Evolutionary conservation across 2,797 vertebrate genomes (phyloP).

Genomic region (Buceros bicornis): DNA sequence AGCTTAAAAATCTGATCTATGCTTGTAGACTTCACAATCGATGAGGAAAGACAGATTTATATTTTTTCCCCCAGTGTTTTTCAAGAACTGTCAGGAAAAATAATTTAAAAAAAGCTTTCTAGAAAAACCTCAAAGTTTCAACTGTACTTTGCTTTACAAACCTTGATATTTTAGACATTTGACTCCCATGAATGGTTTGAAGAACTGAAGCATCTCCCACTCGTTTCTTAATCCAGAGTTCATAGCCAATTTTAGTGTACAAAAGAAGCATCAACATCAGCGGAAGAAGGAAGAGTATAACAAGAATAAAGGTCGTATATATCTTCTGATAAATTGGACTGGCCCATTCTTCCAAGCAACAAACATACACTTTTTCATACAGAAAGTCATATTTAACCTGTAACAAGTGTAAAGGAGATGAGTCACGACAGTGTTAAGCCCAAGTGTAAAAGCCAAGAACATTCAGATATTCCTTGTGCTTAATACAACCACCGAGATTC

Average conservation of each 20-base stretch:
- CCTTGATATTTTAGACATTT: slow-evolving; percentile 84
- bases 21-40: not conserved
- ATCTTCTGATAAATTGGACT: slow-evolving; percentile 78
- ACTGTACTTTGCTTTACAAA: slow-evolving; percentile 50
- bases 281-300: slow-evolving; percentile 82
- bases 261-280: slow-evolving; percentile 79
- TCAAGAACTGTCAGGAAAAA: accelerated
- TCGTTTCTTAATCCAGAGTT: slow-evolving; percentile 84
- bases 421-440: not conserved
- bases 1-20: not conserved
- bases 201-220: slow-evolving; percentile 82
- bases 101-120: not conserved
- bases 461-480: not conserved
- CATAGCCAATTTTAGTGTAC: slow-evolving; percentile 81
- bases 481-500: not conserved
- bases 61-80: not conserved
- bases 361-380: slow-evolving; percentile 79
- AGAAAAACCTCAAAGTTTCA: not conserved
- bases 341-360: slow-evolving; percentile 83
- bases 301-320: slow-evolving; percentile 82
- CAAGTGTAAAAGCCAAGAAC: not conserved
- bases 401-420: slow-evolving; percentile 26
- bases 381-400: slow-evolving; percentile 85
- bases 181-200: slow-evolving; percentile 79
- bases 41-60: not conserved